Conservation (phyloP, 2,113 vertebrate species). For the Zapornia atra region DNA sequence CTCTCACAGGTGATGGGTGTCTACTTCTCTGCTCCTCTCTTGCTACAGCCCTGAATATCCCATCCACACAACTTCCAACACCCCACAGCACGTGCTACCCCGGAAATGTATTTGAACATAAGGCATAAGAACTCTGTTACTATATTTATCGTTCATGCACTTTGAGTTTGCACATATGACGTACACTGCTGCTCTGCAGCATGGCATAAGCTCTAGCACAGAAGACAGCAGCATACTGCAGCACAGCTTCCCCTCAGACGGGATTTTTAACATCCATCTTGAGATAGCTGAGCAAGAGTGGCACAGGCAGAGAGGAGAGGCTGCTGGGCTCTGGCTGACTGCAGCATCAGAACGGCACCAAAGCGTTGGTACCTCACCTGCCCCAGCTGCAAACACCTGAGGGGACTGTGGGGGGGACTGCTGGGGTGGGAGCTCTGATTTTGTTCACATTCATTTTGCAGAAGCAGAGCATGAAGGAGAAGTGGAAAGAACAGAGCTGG, state of each 20-base stretch:
- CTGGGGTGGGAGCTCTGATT: neutral
- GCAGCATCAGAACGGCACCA: neutral
- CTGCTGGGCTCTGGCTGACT: neutral
- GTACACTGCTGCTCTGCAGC: neutral
- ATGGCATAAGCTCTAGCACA: neutral
- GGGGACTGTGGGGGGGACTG: neutral
- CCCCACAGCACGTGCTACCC: neutral
- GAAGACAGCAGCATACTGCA: neutral
- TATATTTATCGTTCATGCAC: neutral
- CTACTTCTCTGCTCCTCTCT: neutral
- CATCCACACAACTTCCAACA: neutral
- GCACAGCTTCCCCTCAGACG: neutral
- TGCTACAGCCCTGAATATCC: neutral
- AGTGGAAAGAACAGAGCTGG: neutral
- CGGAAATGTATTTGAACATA: neutral
- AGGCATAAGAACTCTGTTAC: neutral
- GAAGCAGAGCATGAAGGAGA: neutral
- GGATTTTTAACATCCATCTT: neutral
- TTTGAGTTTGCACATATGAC: neutral
- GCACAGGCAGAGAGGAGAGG: neutral
- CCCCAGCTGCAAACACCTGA: neutral
- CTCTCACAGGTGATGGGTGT: neutral
- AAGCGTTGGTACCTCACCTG: neutral
- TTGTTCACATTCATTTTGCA: neutral
- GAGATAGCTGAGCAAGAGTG: neutral